Evolutionary conservation across 2,888 invertebrate species (phyloP).

Genomic region (Lochmaea crataegi): DNA sequence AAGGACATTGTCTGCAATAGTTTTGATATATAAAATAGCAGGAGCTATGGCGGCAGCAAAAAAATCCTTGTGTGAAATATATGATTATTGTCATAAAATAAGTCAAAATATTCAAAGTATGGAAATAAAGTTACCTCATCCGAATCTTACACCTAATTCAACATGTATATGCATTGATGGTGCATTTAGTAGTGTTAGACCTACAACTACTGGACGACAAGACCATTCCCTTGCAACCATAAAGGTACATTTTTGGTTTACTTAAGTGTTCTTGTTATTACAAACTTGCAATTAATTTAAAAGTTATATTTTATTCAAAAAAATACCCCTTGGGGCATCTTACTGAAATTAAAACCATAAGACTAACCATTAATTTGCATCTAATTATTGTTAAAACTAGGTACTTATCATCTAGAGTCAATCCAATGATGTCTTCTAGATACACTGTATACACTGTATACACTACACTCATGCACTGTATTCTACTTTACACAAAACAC

Average conservation of each 20-base stretch:
- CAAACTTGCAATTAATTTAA: neutral
- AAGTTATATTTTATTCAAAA: too few species aligned
- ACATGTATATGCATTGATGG: constrained; percentile 23
- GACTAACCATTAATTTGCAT: too few species aligned
- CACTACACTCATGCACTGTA: too few species aligned
- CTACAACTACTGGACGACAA: neutral
- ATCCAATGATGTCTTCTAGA: too few species aligned
- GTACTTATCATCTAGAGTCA: too few species aligned
- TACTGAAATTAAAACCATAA: too few species aligned
- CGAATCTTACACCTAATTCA: constrained; percentile 66
- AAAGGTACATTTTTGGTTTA: constrained; percentile 7
- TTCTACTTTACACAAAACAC: too few species aligned
- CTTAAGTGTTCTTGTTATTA: neutral
- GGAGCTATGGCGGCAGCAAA: constrained; percentile 79
- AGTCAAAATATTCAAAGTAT: constrained; percentile 74
- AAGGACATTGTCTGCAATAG: constrained; percentile 69
- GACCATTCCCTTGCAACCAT: constrained; percentile 15
- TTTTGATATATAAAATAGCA: constrained; percentile 73
- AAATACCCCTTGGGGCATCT: too few species aligned
- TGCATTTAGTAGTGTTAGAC: neutral
- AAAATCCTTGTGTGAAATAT: constrained; percentile 70
- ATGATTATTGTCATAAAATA: constrained; percentile 65
- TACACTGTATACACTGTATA: too few species aligned
- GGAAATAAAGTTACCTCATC: constrained; percentile 53
- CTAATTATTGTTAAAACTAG: too few species aligned